Percentiles rank a stretch among this genome's conserved stretches.
Conservation (phyloP, 2,888 invertebrate species). For the Carpatolechia fugitivella region DNA sequence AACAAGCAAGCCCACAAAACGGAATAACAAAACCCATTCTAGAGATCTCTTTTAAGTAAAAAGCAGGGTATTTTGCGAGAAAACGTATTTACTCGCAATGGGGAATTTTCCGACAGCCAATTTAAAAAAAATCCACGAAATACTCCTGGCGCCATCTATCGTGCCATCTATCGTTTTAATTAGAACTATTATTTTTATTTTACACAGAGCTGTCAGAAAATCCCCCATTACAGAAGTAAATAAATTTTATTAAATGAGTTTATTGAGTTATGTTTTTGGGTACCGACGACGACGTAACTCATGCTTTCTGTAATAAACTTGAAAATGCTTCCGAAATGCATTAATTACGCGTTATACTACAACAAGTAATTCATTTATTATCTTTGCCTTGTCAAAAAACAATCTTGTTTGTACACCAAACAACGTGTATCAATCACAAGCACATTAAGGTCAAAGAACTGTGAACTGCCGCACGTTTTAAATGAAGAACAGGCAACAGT, state of each 20-base stretch:
- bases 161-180: too few species aligned
- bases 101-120: too few species aligned
- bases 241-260: neutral
- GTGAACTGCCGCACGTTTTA: neutral
- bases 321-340: slow-evolving; percentile 10
- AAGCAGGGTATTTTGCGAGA: too few species aligned
- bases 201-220: too few species aligned
- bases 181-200: too few species aligned
- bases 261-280: neutral
- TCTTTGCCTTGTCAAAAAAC: neutral
- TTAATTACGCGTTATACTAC: neutral
- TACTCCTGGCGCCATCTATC: too few species aligned
- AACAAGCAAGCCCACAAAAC: neutral
- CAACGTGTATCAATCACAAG: neutral
- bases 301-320: neutral
- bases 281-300: neutral
- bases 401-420: too few species aligned
- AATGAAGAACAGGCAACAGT: neutral
- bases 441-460: neutral
- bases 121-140: too few species aligned
- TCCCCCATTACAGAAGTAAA: too few species aligned
- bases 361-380: neutral
- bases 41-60: neutral
- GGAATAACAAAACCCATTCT: too few species aligned
- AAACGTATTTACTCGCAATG: too few species aligned